Percentiles rank a stretch among this genome's conserved stretches.
Evolutionary conservation across 2,113 vertebrate species (phyloP).

Genomic region (Nyctibius bracteatus): DNA sequence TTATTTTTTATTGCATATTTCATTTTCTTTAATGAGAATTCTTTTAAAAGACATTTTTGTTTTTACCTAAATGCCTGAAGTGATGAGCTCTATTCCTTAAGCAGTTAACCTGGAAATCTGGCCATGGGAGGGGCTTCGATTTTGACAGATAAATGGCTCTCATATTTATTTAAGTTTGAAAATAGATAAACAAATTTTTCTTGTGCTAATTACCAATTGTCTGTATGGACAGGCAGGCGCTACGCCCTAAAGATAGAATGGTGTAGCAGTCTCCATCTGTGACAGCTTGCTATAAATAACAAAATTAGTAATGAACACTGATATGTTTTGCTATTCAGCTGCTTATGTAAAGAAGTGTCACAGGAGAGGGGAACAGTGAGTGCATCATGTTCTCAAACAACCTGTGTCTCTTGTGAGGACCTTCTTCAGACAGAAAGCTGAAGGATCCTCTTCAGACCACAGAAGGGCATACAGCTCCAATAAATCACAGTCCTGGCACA

Average conservation of each 20-base stretch:
- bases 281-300: constrained; percentile 50
- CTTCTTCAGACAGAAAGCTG: not conserved
- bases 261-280: constrained; percentile 38
- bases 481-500: not conserved
- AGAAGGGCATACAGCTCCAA: not conserved
- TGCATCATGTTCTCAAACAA: not conserved
- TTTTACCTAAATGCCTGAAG: not conserved
- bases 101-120: not conserved
- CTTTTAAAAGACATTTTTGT: not conserved
- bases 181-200: constrained; percentile 47
- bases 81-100: not conserved
- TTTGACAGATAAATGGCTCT: constrained; percentile 19
- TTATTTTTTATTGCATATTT: not conserved
- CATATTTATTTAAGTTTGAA: constrained; percentile 40
- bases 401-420: not conserved
- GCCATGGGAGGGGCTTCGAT: not conserved
- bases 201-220: constrained; percentile 58
- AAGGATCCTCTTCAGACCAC: not conserved
- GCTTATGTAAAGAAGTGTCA: constrained; percentile 26
- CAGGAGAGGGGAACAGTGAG: not conserved
- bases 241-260: constrained; percentile 43
- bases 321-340: not conserved
- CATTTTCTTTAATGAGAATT: not conserved
- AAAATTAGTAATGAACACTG: constrained; percentile 20
- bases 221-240: not conserved